Evolutionary conservation across 1,140 invertebrate genomes (phyloP).

Genomic region (Diabrotica undecimpunctata): DNA sequence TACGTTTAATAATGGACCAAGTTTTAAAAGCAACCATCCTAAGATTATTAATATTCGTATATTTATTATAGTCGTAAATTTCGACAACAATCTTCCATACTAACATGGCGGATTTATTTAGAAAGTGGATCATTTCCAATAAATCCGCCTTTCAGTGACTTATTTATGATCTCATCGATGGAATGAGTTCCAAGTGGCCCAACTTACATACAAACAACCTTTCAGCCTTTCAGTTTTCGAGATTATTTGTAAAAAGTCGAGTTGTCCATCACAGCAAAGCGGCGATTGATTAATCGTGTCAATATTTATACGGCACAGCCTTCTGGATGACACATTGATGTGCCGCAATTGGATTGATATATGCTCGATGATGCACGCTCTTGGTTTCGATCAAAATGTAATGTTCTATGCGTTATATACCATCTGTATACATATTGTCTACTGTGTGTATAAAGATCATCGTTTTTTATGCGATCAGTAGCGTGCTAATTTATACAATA

Average conservation of each 20-base stretch:
- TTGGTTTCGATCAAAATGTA: not conserved
- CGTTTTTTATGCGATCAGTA: not conserved
- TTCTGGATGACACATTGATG: conserved; percentile 38
- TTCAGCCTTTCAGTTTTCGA: conserved; percentile 23
- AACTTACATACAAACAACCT: conserved; percentile 27
- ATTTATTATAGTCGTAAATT: too few relatives aligned
- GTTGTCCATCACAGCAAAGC: conserved; percentile 38
- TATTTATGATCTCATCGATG: conserved; percentile 39
- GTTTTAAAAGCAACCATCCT: too few relatives aligned
- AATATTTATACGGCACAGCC: conserved; percentile 28
- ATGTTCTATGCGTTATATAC: conserved; percentile 3
- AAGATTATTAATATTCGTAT: too few relatives aligned
- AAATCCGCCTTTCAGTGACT: conserved; percentile 33
- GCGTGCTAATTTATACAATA: not conserved
- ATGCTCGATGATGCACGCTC: conserved; percentile 9
- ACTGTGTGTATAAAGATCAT: not conserved
- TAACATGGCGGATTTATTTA: conserved; percentile 32
- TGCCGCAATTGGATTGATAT: conserved; percentile 26
- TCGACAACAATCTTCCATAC: not conserved
- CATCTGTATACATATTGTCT: conserved; percentile 4
- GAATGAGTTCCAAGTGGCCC: conserved; percentile 31
- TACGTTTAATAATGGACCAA: too few relatives aligned
- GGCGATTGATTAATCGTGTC: conserved; percentile 37
- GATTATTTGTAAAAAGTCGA: conserved; percentile 40
- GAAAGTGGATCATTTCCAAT: conserved; percentile 35